Evolutionary conservation across 2,888 invertebrate genomes (phyloP).

Genomic region (Leucophenga montana): DNA sequence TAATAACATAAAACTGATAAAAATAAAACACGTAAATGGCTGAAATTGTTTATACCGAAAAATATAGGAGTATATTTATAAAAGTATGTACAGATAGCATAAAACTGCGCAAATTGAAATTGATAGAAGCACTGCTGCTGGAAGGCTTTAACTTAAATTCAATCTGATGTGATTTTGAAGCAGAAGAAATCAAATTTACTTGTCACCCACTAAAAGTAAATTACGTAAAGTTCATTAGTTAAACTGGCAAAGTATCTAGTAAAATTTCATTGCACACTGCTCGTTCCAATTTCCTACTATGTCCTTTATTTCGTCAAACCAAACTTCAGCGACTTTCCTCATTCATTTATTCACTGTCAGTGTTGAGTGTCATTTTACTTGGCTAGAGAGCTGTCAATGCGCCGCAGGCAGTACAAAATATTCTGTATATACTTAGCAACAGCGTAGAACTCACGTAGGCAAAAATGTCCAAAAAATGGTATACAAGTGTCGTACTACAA

Average conservation of each 20-base stretch:
- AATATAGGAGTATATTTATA: slow-evolving; percentile 47
- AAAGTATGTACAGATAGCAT: not conserved
- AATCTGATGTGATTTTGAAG: not conserved
- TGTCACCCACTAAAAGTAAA: slow-evolving; percentile 63
- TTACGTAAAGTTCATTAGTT: slow-evolving; percentile 67
- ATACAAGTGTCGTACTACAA: not conserved
- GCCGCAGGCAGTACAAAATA: not conserved
- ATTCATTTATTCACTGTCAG: slow-evolving; percentile 45
- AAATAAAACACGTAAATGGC: slow-evolving; percentile 27
- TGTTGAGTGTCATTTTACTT: slow-evolving; percentile 13
- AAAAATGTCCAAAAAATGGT: not conserved
- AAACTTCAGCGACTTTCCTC: slow-evolving; percentile 36
- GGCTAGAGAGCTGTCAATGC: slow-evolving; percentile 23
- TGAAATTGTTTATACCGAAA: slow-evolving; percentile 47
- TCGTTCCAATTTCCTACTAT: not conserved
- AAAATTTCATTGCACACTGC: too few relatives aligned
- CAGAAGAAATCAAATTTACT: slow-evolving; percentile 40
- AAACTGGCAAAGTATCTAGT: slow-evolving; percentile 35
- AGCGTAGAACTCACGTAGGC: not conserved
- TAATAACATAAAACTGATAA: slow-evolving; percentile 42
- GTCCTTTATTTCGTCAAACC: slow-evolving; percentile 4
- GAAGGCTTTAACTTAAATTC: not conserved
- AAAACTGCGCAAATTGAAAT: slow-evolving; percentile 1
- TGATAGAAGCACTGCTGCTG: slow-evolving; percentile 14
- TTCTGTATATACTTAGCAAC: not conserved